A percentile compares a stretch with the other conserved stretches of the same genome.
Conservation (phyloP, 2,888 invertebrate species). For the Phalera bucephala region DNA sequence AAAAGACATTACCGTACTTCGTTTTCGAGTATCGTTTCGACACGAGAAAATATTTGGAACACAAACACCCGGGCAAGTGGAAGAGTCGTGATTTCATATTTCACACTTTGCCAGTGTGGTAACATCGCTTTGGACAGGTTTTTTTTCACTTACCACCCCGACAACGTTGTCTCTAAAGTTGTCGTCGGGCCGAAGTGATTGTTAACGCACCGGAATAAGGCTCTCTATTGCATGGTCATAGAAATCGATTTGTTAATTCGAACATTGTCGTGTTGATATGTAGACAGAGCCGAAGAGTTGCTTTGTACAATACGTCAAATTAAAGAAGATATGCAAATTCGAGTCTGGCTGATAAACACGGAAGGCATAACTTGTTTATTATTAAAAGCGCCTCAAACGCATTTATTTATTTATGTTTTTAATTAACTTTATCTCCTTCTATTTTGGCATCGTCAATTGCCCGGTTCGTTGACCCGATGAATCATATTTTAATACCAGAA, state of each 20-base stretch:
- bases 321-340: conserved; percentile 73
- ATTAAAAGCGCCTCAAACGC: conserved; percentile 56
- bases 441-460: conserved; percentile 61
- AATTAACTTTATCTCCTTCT: conserved; percentile 74
- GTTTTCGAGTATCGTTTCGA: conserved; percentile 67
- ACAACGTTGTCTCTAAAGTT: conserved; percentile 26
- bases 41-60: conserved; percentile 77
- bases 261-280: conserved; percentile 32
- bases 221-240: conserved; percentile 16
- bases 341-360: conserved; percentile 52
- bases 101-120: conserved; percentile 78
- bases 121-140: conserved; percentile 68
- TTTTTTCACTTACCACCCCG: conserved; percentile 55
- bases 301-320: conserved; percentile 60
- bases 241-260: conserved; percentile 24
- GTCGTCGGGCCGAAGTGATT: conserved; percentile 23
- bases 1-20: conserved; percentile 53
- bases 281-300: conserved; percentile 37
- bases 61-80: conserved; percentile 73
- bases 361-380: conserved; percentile 57
- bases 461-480: conserved; percentile 64
- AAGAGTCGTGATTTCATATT: conserved; percentile 82
- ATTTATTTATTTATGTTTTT: conserved; percentile 76
- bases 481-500: conserved; percentile 38
- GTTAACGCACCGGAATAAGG: conserved; percentile 29